Conservation (phyloP, 2,113 vertebrate species). For the Geococcyx californianus region DNA sequence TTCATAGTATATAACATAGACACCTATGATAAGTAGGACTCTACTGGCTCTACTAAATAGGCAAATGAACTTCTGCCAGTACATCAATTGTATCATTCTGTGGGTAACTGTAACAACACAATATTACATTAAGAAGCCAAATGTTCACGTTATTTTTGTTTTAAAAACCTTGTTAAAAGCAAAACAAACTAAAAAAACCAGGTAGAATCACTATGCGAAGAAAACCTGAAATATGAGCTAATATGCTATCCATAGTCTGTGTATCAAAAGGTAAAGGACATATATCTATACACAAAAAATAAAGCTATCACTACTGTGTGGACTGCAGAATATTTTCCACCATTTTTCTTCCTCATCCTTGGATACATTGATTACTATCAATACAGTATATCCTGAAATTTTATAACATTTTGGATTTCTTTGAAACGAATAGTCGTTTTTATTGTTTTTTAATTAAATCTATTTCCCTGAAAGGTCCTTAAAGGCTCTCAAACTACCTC, state of each 20-base stretch:
- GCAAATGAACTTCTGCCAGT: not conserved
- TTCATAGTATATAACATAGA: not conserved
- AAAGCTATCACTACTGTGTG: conserved; percentile 28
- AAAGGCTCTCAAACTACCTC: conserved; percentile 69
- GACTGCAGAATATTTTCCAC: conserved; percentile 50
- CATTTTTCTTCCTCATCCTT: conserved; percentile 31
- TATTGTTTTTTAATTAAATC: conserved; percentile 78
- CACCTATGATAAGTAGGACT: not conserved
- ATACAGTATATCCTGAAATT: conserved; percentile 65
- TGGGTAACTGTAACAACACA: not conserved
- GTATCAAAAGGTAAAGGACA: conserved; percentile 17
- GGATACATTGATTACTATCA: conserved; percentile 43
- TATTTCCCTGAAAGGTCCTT: conserved; percentile 72
- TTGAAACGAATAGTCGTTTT: conserved; percentile 70
- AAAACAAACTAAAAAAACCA: not conserved
- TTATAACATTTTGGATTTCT: conserved; percentile 72
- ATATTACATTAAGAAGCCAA: not conserved
- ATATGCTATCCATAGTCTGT: not conserved
- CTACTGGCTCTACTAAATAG: not conserved
- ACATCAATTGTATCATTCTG: not conserved
- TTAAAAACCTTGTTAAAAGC: not conserved
- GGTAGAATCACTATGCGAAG: not conserved
- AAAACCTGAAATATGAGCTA: not conserved
- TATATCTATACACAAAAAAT: not conserved
- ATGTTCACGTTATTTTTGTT: not conserved